phyloP scores from a whole-genome alignment of 37 sponge, comb jelly and placozoan genomes.

The Mnemiopsis leidyi region DNA sequence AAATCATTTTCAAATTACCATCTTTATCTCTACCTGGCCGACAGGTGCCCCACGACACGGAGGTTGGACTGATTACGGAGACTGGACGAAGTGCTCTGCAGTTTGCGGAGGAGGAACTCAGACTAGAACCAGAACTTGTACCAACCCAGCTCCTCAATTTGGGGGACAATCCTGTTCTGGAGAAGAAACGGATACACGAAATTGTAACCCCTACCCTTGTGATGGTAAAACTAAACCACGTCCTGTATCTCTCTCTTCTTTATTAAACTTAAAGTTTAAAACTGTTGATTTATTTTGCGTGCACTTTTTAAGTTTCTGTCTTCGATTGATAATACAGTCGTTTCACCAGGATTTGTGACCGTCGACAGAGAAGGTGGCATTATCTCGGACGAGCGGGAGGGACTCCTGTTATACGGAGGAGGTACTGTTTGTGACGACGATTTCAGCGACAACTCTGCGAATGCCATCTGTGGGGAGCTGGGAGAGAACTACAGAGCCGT shows the following conservation, averaged over 20 bases:
- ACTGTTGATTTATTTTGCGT: no score
- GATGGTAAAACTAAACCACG: no score
- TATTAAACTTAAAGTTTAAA: no score
- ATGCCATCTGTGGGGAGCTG: neutral
- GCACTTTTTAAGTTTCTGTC: no score
- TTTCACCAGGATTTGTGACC: neutral
- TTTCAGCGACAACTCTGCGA: neutral
- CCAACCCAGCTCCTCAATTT: neutral
- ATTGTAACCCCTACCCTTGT: neutral
- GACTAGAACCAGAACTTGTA: neutral
- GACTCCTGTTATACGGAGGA: neutral
- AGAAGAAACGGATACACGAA: neutral
- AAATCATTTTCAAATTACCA: neutral
- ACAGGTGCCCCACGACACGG: neutral
- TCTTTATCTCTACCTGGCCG: no score
- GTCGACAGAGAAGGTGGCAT: neutral
- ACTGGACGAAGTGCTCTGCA: neutral
- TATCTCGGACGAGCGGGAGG: neutral
- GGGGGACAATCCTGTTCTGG: neutral
- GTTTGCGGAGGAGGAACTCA: neutral
- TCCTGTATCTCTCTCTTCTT: no score
- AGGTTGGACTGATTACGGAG: neutral
- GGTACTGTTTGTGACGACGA: neutral
- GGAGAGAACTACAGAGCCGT: neutral
- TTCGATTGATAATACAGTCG: neutral